phyloP scores from a whole-genome alignment of 2,113 vertebrate genomes.

The Sardina pilchardus region DNA sequence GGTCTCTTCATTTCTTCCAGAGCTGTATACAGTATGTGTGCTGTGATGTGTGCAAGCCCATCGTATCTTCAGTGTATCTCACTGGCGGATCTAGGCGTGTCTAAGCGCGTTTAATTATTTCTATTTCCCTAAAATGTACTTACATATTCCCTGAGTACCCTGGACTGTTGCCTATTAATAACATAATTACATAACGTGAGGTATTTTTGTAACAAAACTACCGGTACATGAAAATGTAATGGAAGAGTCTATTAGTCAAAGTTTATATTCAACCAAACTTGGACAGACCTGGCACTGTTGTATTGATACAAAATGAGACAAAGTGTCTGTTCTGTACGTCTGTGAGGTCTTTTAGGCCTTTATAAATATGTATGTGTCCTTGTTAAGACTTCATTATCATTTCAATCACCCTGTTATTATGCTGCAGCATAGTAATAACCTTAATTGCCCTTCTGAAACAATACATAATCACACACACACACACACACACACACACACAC shows the following conservation, averaged over 20 bases:
- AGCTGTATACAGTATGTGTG: too few relatives aligned
- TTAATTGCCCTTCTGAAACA: neutral
- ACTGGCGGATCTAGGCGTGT: too few relatives aligned
- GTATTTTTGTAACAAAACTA: neutral
- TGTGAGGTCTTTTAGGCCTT: neutral
- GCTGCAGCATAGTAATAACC: neutral
- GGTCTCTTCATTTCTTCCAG: too few relatives aligned
- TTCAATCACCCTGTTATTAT: neutral
- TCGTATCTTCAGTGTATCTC: too few relatives aligned
- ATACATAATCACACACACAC: neutral
- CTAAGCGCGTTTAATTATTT: too few relatives aligned
- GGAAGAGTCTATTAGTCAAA: too few relatives aligned
- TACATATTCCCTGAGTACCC: too few relatives aligned
- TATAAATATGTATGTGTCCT: neutral
- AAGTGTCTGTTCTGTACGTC: neutral
- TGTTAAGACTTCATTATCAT: slow-evolving; percentile 4
- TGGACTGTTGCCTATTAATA: too few relatives aligned
- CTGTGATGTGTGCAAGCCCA: too few relatives aligned
- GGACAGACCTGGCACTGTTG: neutral
- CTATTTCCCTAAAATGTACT: too few relatives aligned
- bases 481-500: neutral
- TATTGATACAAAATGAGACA: neutral
- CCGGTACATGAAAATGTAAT: neutral
- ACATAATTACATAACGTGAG: too few relatives aligned
- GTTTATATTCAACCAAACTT: neutral